A percentile compares a stretch with the other conserved stretches of the same genome.
phyloP scores from a whole-genome alignment of 2,113 vertebrate genomes.

The Turnix velox region DNA sequence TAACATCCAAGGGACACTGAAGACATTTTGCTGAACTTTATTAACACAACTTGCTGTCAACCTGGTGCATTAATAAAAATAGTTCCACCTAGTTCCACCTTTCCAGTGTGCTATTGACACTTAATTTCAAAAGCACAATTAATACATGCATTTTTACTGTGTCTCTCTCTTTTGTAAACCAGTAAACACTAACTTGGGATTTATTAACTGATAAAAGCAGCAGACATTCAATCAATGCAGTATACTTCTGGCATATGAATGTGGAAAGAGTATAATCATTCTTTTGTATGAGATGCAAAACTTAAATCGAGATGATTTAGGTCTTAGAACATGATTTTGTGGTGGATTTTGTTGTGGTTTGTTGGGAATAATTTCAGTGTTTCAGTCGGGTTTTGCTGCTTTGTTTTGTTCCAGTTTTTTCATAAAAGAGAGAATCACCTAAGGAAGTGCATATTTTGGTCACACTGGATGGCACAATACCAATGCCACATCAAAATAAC shows the following conservation, averaged over 20 bases:
- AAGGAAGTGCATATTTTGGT: not conserved
- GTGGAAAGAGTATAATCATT: not conserved
- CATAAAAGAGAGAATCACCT: not conserved
- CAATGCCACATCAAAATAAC: not conserved
- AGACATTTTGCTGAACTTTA: conserved; percentile 29
- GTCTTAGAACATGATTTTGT: not conserved
- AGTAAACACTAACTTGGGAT: conserved; percentile 43
- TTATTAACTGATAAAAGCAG: conserved; percentile 50
- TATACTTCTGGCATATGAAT: conserved; percentile 14
- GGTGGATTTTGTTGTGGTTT: accelerated
- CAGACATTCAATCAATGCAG: conserved; percentile 18
- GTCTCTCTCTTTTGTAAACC: not conserved
- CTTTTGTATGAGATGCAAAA: not conserved
- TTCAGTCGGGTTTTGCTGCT: too few relatives aligned
- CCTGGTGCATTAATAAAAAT: conserved; percentile 2
- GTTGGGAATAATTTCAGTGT: not conserved
- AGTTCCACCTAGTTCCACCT: conserved; percentile 10
- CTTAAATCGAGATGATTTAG: not conserved
- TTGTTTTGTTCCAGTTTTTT: not conserved
- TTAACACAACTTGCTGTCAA: conserved; percentile 20
- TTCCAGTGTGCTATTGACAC: not conserved
- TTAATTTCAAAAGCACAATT: conserved; percentile 46
- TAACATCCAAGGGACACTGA: not conserved
- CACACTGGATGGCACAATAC: not conserved
- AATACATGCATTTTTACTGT: conserved; percentile 36